A percentile compares a stretch with the other conserved stretches of the same genome.
Conservation (phyloP, 2,797 vertebrate genomes). For the Sebastes oblongus region DNA sequence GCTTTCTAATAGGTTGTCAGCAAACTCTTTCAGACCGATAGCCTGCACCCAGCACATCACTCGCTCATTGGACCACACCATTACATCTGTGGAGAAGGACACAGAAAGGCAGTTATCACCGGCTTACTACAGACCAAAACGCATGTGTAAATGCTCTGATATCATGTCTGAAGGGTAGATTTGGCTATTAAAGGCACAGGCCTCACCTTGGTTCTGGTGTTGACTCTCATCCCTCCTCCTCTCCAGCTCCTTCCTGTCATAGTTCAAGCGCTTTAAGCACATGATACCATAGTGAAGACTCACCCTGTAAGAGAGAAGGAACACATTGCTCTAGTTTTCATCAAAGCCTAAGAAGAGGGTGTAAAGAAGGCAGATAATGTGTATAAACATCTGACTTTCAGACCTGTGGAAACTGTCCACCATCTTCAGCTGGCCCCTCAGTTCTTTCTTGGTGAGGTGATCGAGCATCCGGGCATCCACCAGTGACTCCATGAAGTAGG, state of each 20-base stretch:
- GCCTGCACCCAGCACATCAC: slow-evolving; percentile 95
- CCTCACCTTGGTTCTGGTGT: slow-evolving; percentile 89
- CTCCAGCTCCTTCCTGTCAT: slow-evolving; percentile 96
- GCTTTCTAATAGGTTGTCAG: slow-evolving; percentile 91
- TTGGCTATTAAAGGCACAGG: not conserved
- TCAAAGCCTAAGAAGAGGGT: not conserved
- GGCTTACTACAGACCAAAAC: not conserved
- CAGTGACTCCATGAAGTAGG: slow-evolving; percentile 98
- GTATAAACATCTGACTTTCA: not conserved
- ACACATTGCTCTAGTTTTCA: not conserved
- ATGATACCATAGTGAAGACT: slow-evolving; percentile 99
- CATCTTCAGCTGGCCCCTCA: slow-evolving; percentile 98
- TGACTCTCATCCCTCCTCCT: slow-evolving; percentile 92
- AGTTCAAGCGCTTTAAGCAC: slow-evolving; percentile 95
- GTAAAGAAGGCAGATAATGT: not conserved
- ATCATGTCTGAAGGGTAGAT: not conserved
- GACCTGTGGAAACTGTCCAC: slow-evolving; percentile 98
- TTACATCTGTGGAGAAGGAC: slow-evolving; percentile 83
- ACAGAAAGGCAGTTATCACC: not conserved
- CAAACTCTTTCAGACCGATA: slow-evolving; percentile 92
- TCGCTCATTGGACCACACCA: slow-evolving; percentile 96
- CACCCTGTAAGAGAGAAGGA: slow-evolving; percentile 81
- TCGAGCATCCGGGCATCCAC: slow-evolving; percentile 98
- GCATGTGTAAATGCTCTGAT: not conserved
- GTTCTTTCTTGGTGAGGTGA: slow-evolving; percentile 97